Base-by-base conservation (phyloP, 2,113 vertebrate genomes). In the Rhinogobius similis region DNA sequence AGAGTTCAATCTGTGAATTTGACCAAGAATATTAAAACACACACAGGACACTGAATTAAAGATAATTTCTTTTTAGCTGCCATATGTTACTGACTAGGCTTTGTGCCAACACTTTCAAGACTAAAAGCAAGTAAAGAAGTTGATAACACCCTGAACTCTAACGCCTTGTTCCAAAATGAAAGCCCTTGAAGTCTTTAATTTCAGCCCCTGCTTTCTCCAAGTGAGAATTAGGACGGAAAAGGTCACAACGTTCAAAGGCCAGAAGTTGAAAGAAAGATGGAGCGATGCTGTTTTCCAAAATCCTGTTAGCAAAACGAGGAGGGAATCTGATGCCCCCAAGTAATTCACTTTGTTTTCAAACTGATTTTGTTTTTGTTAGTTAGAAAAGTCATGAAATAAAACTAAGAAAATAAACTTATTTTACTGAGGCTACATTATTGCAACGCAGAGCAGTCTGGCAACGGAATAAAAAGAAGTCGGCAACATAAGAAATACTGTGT, bases 181-280 rank as follows among this genome's bases (percentile, higher is more conserved):
- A 55, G 24, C 69, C 38, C 53, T 43, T 76, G 70, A 32, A 73
- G 26, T 3, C 62, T 8, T 24, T 43, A 26, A 41, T 64, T 69
- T 61, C 21, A 41, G 48, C 63, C 26, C 52, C 63, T 67, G 36
- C 63, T 69, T 55, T 76, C 80, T 82, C 48, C 23, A 10, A 46
- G 10, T 36, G 23, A 70, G n/a, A 59, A 74, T 66, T 58, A 74
- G 58, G 67, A 73, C 12, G 23, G 72, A 73, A 67, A 65, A 26
- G 63, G 27, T 73, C 24, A 73, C 50, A 18, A 71, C 75, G 41
- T 67, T 74, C 24, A 67, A 62, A 65, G 10, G 18, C 68, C 67
- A n/a, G n/a, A n/a, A n/a, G n/a, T n/a, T n/a, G n/a, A 53, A 36
- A 23, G 76, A 68, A 64, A 84, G 14, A 77, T 76, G 76, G 75